Conservation (phyloP, 2,888 invertebrate genomes). For the Lasioglossum villosulum region DNA sequence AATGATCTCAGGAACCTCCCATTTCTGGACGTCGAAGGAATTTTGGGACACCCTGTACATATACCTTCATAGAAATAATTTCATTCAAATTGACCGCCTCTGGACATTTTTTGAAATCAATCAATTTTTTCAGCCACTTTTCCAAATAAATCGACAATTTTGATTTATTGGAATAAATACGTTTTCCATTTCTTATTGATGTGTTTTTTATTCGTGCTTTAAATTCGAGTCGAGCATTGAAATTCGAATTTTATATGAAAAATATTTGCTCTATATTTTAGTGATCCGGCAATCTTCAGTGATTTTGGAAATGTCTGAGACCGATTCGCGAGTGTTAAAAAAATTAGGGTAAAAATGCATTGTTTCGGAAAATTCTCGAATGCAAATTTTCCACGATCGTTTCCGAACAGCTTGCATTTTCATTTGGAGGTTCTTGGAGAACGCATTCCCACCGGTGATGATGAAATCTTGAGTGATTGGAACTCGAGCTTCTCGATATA, state of each 20-base stretch:
- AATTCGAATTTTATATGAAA: too few species aligned
- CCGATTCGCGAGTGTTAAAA: not conserved
- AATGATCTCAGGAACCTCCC: too few species aligned
- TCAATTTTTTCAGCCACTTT: not conserved
- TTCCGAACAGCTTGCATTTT: not conserved
- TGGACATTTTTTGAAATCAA: not conserved
- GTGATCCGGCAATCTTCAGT: too few species aligned
- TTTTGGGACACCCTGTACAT: too few species aligned
- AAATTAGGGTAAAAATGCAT: not conserved
- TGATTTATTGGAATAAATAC: not conserved
- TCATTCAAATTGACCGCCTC: not conserved
- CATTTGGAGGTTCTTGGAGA: not conserved
- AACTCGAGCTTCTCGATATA: slow-evolving; percentile 11
- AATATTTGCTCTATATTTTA: too few species aligned
- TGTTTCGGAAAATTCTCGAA: not conserved
- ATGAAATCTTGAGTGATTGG: not conserved
- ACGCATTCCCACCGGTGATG: not conserved
- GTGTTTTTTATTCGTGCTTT: too few species aligned
- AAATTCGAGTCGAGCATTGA: too few species aligned
- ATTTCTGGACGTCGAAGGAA: too few species aligned
- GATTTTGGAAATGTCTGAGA: not conserved
- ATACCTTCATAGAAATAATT: not conserved
- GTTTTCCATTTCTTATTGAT: not conserved
- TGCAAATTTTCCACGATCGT: not conserved
- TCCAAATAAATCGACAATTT: too few species aligned